Evolutionary conservation across 2,888 invertebrate genomes (phyloP), one percentile per base, ranked within the genome.

Genomic region (Drosophila fulvimacula): DNA sequence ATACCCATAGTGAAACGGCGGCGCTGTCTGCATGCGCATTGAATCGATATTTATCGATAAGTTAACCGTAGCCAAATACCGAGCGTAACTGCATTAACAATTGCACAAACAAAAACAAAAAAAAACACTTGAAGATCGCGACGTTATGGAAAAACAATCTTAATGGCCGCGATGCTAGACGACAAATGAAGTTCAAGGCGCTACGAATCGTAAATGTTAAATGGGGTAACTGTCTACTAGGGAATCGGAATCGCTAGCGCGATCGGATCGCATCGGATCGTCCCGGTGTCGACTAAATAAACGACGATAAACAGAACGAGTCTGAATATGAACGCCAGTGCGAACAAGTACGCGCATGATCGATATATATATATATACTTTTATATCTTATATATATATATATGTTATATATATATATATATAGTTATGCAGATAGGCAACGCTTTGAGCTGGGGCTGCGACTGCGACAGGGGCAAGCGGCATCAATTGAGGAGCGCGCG

Each of bases 141-240:
- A 44, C 52, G 32, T n/a, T 10, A 13, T 46, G 51, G 30, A 48
- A 56, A 60, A 51, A 61, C 46, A 62, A 46, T 70, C 76, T 85
- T 80, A 84, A 87, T 88, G 78, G 76, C 62, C 64, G 72, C 85
- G 80, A 72, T 82, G 83, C 83, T 73, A 58, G 69, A 69, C 77
- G 78, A 73, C 78, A 80, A 83, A 84, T 87, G 83, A 83, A 84
- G 83, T 84, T 87, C 83, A 87, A 87, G 83, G 83, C 83, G 62
- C 62, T 73, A 41, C 61, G 76, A 74, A 42, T 51, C 69, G 56
- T 34, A 69, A 61, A 38, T 38, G 38, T 11, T 30, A 19, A 49
- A 49, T 36, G 21, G n/a, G 38, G 42, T 7, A 44, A 11, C 42
- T 42, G 46, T 46, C 27, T 39, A 30, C 48, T 52, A 36, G 49